Base-by-base conservation (phyloP, 2,797 vertebrate genomes). In the Emys orbicularis region DNA sequence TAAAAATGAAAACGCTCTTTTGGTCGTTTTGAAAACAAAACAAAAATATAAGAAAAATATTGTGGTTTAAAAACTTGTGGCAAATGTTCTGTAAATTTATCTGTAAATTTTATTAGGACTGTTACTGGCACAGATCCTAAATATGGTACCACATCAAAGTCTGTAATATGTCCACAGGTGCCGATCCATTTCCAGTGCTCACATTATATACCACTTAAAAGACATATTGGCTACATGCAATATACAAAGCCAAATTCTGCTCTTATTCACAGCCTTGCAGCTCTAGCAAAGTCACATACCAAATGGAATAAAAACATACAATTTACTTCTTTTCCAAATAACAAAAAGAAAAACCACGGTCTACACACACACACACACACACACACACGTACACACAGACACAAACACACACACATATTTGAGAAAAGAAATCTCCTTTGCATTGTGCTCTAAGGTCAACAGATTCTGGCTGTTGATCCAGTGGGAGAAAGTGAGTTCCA, bases 1-100 rank as follows among this genome's bases (percentile, higher is more conserved):
- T 92, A 83, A 82, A 94, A 61, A 90, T 44, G 23, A 93, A 94
- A 95, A 89, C 88, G 56, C 37, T 16, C 27, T 89, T 77, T 61
- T 79, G 76, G 52, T 19, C 87, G 87, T 89, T 92, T 90, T 84
- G 21, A 53, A 94, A 89, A 92, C 1, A 81, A 93, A 83, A 25
- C 9, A 4, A 11, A 81, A 95, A 90, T 18, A 0, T 1, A 21
- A 89, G n/a, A 29, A 91, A 95, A 92, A 88, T 65, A 0, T 74
- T 90, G 34, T 83, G 53, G 94, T 94, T 95, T 95, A 72, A 85
- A 90, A 95, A 81, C 90, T 90, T 89, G 88, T 0, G 0, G 77
- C 41, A 94, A 50, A 83, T 80, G 90, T 85, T 90, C 72, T 92
- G 53, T 90, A 96, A 96, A 96, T 95, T 85, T 95, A 91, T 97